Base-by-base conservation (phyloP, 2,888 invertebrate species). In the Ceramica pisi region DNA sequence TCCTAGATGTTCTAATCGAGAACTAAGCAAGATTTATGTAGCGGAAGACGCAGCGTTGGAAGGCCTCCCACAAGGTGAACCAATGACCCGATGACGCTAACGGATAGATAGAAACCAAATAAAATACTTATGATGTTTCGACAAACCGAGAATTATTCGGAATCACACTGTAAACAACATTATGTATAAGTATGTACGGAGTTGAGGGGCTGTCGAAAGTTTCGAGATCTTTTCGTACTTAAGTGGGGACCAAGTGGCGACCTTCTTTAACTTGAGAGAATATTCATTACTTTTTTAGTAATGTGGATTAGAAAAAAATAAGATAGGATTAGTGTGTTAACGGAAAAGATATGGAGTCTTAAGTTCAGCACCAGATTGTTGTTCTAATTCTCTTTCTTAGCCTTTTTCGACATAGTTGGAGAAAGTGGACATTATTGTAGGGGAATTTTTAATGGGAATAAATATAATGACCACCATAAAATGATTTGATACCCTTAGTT, bases 161-260 rank as follows among this genome's bases (percentile, higher is more conserved):
- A 35, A 71, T 50, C 56, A 64, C 44, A 68, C 23, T 26, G 78
- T 74, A 71, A 83, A 80, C 65, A 80, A 83, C 80, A 69, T 73
- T 73, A 67, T 53, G n/a, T 65, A 67, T 50, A 68, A 83, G 70
- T 81, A 76, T 72, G 62, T 81, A 55, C 53, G 38, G 21, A 73
- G 63, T 72, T 19, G 31, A 82, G 80, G 38, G 67, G 56, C 55
- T 26, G 70, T 85, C 38, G 57, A 63, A 74, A 84, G 53, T 84
- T 80, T 75, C 26, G n/a, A 74, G 75, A 67, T 67, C 68, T 65
- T 67, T 61, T 57, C 57, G 61, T 31, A 56, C 70, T 75, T 71
- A 73, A 82, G 83, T 73, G 67, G 62, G 73, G 69, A 76, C 72
- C 73, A 63, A 84, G 75, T 61, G 23, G 46, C 71, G 62, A 50